Base-by-base conservation (phyloP, 2,113 vertebrate genomes). In the Aspiorhynchus laticeps region DNA sequence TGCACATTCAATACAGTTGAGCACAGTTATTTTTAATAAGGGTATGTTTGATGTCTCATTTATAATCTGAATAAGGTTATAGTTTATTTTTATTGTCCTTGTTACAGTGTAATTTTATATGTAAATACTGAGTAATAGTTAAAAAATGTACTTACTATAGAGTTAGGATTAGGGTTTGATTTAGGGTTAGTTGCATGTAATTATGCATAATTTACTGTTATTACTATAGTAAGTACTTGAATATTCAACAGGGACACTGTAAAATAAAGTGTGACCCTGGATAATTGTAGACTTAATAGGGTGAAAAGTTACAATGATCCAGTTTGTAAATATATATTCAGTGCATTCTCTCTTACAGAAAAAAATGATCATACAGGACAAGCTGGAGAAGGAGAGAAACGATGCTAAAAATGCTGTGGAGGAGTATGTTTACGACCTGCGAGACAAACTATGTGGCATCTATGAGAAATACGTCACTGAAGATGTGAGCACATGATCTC, bases 391-490 rank as follows among this genome's bases (percentile, higher is more conserved):
- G 87, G 98, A 99, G 91, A 91, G 95, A 88, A 99, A 97, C 31
- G 98, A 99, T 88, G 97, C 98, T 15, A 99, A 99, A 92, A 99
- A 99, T 86, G 96, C 96, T 63, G 97, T 99, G 90, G 97, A 99
- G 93, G 97, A 99, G 81, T 99, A 98, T 8, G 97, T 99, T 0
- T 99, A 99, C 11, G 98, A 99, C 53, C 95, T 98, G 87, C 94
- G 98, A 90, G 97, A 98, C 93, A 98, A 96, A 89, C 93, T 99
- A 2, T 96, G 95, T 74, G 95, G 96, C 24, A 91, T 96, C 88
- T 98, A 96, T 87, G 97, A 97, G 90, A 98, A 96, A 88, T 97
- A 95, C 51, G 95, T 97, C 91, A 97, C 95, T 31, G 95, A 96
- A 91, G 95, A 97, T 89, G 97, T 98, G 92, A 96, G 95, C 2